A percentile compares a stretch with the other conserved stretches of the same genome.
Evolutionary conservation across 2,888 invertebrate species (phyloP).

Genomic region (Hyles lineata): DNA sequence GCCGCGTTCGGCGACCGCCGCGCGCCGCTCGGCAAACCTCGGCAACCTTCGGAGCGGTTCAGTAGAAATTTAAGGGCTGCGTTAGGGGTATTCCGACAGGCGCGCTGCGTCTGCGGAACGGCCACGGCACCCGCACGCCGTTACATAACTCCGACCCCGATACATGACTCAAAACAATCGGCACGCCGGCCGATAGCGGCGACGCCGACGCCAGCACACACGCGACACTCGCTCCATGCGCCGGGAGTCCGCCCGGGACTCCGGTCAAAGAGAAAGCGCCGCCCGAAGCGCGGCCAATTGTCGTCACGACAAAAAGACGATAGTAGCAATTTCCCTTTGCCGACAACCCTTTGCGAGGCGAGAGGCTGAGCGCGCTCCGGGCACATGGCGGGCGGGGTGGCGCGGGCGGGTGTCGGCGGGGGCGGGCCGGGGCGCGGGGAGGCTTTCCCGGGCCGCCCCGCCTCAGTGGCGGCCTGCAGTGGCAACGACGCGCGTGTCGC

Average conservation of each 20-base stretch:
- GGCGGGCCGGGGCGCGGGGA: conserved; percentile 61
- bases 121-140: conserved; percentile 60
- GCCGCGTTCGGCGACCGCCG: conserved; percentile 60
- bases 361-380: conserved; percentile 68
- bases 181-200: conserved; percentile 16
- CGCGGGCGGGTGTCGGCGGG: conserved; percentile 51
- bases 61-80: conserved; percentile 82
- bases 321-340: conserved; percentile 74
- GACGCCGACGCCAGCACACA: neutral
- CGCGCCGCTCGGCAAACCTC: conserved; percentile 57
- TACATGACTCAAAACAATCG: conserved; percentile 50
- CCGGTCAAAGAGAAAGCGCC: conserved; percentile 58
- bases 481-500: conserved; percentile 83
- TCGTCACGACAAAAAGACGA: conserved; percentile 70
- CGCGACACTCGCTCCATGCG: conserved; percentile 1
- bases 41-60: conserved; percentile 63
- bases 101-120: conserved; percentile 64
- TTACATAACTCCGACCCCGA: conserved; percentile 62
- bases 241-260: neutral
- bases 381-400: conserved; percentile 72
- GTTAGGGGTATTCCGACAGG: conserved; percentile 70
- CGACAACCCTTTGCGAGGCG: conserved; percentile 80
- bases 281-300: conserved; percentile 65
- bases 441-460: conserved; percentile 80
- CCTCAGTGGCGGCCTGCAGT: conserved; percentile 84